Base-by-base conservation (phyloP, 2,888 invertebrate genomes). In the Acleris laterana region DNA sequence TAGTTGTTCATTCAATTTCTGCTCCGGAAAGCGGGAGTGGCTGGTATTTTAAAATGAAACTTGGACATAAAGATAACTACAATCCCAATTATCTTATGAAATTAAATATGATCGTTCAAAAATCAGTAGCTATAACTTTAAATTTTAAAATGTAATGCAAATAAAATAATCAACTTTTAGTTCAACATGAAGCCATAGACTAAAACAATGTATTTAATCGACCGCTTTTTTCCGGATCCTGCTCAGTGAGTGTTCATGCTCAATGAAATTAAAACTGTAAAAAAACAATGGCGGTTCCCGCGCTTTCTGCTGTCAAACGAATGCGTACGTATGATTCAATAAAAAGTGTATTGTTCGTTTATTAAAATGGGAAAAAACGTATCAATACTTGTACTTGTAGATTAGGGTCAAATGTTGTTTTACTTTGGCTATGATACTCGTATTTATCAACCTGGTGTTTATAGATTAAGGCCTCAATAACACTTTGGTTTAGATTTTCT, bases 271-370 rank as follows among this genome's bases (percentile, higher is more conserved):
- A 51, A 66, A 60, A 55, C 49, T 13, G 13, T 51, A 65, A 51
- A 52, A 44, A 61, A 44, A 66, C 66, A 66, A 66, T 57, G 48
- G 48, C 48, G 20, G 16, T 56, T 66, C 66, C 66, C 66, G 66
- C 66, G 66, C 66, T 66, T 66, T 66, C 66, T 51, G 61, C 61
- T 57, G 56, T 66, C 64, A 53, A 44, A 59, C 28, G 55, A 50
- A 48, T 28, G 51, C 56, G 22, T 48, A n/a, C 46, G 46, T 57
- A 57, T 51, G 61, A 2, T 22, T 17, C 3, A n/a, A 32, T 38
- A 57, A 49, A 58, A 59, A 59, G 58, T 59, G 25, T 59, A 59
- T 59, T 59, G 58, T 59, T 49, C 48, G 20, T n/a, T n/a, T 32
- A 11, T 22, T 50, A 57, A 63, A 57, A 50, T 16, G 42, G 19